A percentile compares a stretch with the other conserved stretches of the same genome.
phyloP scores from a whole-genome alignment of 2,113 vertebrate species.

The Calidris pugnax region DNA sequence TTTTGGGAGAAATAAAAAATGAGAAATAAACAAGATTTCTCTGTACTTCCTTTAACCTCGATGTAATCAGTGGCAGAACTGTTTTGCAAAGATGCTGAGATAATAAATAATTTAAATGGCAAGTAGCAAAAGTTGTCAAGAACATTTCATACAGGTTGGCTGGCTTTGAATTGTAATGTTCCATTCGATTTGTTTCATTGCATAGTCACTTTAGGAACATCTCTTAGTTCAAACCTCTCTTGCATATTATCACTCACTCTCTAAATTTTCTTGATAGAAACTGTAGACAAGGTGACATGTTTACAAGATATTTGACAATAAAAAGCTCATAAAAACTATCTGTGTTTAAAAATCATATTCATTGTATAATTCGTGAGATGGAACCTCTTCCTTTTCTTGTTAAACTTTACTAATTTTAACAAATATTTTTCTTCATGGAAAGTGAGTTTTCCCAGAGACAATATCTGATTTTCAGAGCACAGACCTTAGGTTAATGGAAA shows the following conservation, averaged over 20 bases:
- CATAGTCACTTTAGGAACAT: background rate
- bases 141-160: background rate
- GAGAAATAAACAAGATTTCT: background rate
- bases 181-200: background rate
- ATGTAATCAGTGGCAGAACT: background rate
- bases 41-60: background rate
- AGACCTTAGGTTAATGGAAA: conserved; percentile 10
- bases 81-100: background rate
- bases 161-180: background rate
- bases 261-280: background rate
- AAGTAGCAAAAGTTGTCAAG: background rate
- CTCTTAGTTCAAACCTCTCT: background rate
- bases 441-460: background rate
- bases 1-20: background rate
- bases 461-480: background rate
- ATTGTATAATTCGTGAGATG: background rate
- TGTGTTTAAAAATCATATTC: background rate
- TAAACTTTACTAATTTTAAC: background rate
- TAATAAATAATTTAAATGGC: background rate
- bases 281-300: background rate
- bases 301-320: background rate
- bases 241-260: background rate
- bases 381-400: background rate
- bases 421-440: background rate
- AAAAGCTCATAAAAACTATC: background rate